Conservation (phyloP, 2,797 vertebrate genomes). For the Ispidina picta region DNA sequence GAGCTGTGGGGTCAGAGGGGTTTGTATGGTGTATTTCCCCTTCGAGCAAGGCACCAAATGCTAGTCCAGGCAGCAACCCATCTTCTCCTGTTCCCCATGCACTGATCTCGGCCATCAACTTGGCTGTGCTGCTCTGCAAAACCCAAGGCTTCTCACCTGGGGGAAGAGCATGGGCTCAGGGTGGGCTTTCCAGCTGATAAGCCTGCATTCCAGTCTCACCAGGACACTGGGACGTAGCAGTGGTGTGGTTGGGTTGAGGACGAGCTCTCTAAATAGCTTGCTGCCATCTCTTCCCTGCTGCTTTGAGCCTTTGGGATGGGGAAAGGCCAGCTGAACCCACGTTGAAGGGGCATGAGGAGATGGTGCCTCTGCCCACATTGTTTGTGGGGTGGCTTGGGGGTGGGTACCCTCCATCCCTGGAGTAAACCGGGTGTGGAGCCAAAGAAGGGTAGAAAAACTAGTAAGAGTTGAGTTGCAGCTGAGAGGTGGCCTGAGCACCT, state of each 20-base stretch:
- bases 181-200: neutral
- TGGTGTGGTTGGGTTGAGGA: neutral
- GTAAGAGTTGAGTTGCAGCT: neutral
- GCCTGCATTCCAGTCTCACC: neutral
- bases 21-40: accelerated
- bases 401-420: neutral
- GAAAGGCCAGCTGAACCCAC: too few relatives aligned
- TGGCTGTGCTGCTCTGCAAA: neutral
- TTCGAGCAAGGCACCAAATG: neutral
- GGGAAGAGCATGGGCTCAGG: accelerated
- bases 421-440: neutral
- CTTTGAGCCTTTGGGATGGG: neutral
- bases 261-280: accelerated
- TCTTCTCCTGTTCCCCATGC: neutral
- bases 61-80: neutral
- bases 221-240: neutral
- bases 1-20: neutral
- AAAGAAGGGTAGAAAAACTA: accelerated
- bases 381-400: too few relatives aligned
- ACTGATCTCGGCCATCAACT: accelerated
- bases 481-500: too few relatives aligned
- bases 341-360: accelerated
- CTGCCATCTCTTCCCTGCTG: accelerated
- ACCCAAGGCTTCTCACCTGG: accelerated
- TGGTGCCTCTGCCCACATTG: accelerated